phyloP scores from a whole-genome alignment of 2,888 invertebrate species.

The Clitarchus hookeri region DNA sequence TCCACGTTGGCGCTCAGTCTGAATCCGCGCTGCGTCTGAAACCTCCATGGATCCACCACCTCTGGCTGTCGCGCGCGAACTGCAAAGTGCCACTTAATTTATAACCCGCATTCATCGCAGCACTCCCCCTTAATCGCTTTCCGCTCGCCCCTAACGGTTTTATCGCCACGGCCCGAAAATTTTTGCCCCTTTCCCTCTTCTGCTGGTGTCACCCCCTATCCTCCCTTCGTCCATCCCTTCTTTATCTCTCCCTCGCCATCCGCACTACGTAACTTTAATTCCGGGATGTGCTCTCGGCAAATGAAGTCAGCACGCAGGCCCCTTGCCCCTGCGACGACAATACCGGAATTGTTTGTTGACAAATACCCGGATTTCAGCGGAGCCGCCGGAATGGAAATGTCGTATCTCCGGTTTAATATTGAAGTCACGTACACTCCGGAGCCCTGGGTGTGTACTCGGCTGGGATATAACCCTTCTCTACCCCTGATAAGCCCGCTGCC shows the following conservation, averaged over 20 bases:
- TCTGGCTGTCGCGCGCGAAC: neutral
- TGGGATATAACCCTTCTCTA: neutral
- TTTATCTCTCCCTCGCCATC: neutral
- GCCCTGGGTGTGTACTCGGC: neutral
- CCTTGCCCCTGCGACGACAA: neutral
- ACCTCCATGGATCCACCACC: neutral
- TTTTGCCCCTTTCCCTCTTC: neutral
- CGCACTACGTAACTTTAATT: constrained; percentile 21
- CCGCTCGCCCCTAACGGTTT: constrained; percentile 1
- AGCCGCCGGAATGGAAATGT: constrained; percentile 19
- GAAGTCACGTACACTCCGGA: constrained; percentile 15
- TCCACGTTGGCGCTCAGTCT: neutral
- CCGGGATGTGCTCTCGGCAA: constrained; percentile 19
- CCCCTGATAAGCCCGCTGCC: neutral
- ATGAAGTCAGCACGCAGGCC: constrained; percentile 2
- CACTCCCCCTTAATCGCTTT: neutral
- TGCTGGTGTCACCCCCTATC: neutral
- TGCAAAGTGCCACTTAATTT: constrained; percentile 6
- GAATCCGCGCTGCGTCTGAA: neutral
- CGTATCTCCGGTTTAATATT: constrained; percentile 25
- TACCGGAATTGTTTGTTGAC: constrained; percentile 26
- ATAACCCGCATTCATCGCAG: neutral
- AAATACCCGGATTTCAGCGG: constrained; percentile 18
- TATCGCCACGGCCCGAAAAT: neutral
- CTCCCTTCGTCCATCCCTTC: neutral